Conservation (phyloP, 2,113 vertebrate species). For the Gobiocypris rarus region DNA sequence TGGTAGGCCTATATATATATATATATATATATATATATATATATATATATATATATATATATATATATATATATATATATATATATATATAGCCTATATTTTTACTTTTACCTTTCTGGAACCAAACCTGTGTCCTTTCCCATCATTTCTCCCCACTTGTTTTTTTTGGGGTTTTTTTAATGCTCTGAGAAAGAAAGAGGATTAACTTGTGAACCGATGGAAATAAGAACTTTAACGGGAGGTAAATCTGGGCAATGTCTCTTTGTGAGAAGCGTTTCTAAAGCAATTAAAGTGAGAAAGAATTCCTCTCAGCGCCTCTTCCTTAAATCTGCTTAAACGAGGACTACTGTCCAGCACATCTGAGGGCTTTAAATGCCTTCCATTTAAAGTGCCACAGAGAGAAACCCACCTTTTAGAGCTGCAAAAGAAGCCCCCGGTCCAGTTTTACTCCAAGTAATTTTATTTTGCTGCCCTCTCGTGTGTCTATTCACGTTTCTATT, state of each 20-base stretch:
- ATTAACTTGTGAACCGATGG: constrained; percentile 96
- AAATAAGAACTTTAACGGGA: constrained; percentile 94
- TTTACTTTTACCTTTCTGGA: constrained; percentile 43
- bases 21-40: too few species aligned
- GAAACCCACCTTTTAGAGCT: constrained; percentile 37
- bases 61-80: too few species aligned
- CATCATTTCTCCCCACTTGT: constrained; percentile 48
- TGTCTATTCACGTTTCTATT: background rate
- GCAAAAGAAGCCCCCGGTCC: background rate
- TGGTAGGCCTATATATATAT: too few species aligned
- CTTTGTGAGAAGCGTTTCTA: constrained; percentile 92
- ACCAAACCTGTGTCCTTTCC: constrained; percentile 53
- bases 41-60: too few species aligned
- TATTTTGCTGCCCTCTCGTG: background rate
- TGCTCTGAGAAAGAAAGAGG: constrained; percentile 82
- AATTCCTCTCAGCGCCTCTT: constrained; percentile 90
- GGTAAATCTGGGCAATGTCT: constrained; percentile 90
- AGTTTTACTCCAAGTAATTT: constrained; percentile 3
- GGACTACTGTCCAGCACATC: constrained; percentile 87
- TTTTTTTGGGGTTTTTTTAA: constrained; percentile 11
- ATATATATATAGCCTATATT: background rate
- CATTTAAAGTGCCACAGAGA: constrained; percentile 24
- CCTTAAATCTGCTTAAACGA: constrained; percentile 91
- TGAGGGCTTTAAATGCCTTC: constrained; percentile 75
- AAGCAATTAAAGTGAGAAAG: constrained; percentile 95